A percentile compares a stretch with the other conserved stretches of the same genome.
Conservation (phyloP, 2,113 vertebrate species). For the Rhadina sibilatrix region DNA sequence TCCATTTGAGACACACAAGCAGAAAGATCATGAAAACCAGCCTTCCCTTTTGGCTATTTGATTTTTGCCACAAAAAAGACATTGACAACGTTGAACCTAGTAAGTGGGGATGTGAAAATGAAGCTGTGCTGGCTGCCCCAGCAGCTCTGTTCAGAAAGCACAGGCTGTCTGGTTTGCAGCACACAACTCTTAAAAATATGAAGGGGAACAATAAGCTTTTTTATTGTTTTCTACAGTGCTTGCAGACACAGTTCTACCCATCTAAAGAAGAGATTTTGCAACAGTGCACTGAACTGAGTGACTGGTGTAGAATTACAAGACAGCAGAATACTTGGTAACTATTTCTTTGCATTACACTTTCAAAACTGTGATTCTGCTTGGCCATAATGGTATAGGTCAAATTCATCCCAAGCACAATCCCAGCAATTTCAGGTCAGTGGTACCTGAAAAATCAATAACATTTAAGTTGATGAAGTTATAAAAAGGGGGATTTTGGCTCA, state of each 20-base stretch:
- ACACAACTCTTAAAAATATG: background rate
- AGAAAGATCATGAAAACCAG: background rate
- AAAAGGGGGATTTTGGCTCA: background rate
- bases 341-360: constrained; percentile 34
- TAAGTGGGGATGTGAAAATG: background rate
- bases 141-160: background rate
- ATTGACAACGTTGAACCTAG: background rate
- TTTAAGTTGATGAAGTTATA: constrained; percentile 43
- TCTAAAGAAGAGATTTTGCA: constrained; percentile 10
- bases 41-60: background rate
- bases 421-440: constrained; percentile 13
- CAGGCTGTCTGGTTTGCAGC: background rate
- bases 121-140: background rate
- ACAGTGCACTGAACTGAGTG: background rate
- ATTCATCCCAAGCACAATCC: background rate
- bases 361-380: background rate
- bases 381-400: background rate
- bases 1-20: background rate
- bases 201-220: constrained; percentile 3
- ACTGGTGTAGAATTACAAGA: constrained; percentile 42
- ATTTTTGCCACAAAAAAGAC: background rate
- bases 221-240: background rate
- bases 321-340: background rate
- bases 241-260: background rate
- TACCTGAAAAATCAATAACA: constrained; percentile 51